phyloP scores from a whole-genome alignment of 23 tunicate species.

The Oikopleura dioica region DNA sequence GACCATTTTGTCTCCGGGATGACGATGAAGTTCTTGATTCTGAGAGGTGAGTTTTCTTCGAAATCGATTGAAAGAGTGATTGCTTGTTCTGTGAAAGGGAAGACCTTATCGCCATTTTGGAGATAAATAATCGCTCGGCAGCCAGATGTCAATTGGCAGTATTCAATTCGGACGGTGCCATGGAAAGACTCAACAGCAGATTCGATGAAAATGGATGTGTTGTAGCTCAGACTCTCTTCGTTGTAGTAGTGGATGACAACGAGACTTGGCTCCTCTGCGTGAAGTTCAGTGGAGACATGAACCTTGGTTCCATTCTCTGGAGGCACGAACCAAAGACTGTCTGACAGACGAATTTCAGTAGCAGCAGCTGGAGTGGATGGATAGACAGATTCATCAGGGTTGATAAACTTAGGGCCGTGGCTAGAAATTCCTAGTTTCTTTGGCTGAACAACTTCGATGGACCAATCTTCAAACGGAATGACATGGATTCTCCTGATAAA shows the following conservation, averaged over 20 bases:
- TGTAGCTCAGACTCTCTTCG: neutral
- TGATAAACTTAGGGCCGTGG: neutral
- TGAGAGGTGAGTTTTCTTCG: neutral
- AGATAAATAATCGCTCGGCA: neutral
- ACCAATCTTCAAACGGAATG: neutral
- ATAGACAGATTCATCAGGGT: neutral
- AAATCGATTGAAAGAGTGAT: neutral
- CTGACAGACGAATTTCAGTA: neutral
- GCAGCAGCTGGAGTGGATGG: neutral
- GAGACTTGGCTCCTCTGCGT: neutral
- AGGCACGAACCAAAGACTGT: no score
- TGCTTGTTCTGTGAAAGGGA: no score
- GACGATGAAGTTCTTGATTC: slow-evolving; percentile 32
- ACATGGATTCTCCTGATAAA: neutral
- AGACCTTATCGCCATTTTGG: neutral
- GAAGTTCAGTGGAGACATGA: neutral
- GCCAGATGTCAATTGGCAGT: neutral
- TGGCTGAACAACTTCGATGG: neutral
- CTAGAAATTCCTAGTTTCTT: neutral
- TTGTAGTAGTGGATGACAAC: neutral
- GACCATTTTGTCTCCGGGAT: slow-evolving; percentile 30
- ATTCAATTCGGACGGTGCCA: neutral
- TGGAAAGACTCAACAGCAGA: neutral
- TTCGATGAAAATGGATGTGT: neutral
- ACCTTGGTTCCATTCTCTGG: neutral